These are phyloP conservation scores for Neodiprion pinetum DNA, from an alignment of 1,140 invertebrate genomes.

Conservation along the genomic window DNA sequence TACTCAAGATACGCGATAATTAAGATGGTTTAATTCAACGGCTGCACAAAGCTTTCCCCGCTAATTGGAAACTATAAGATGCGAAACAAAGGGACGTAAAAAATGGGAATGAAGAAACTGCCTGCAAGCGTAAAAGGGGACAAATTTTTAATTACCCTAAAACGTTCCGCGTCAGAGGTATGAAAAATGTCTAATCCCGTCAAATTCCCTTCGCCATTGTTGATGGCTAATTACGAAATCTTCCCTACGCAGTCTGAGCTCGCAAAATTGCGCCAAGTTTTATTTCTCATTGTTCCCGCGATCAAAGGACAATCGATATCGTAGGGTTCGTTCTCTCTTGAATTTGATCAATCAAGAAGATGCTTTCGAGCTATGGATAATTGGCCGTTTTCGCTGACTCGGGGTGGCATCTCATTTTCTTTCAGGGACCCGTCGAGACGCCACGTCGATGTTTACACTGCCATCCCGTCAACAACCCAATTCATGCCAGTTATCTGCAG, in stretches of 20 bases:
- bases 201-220: neutral
- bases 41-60: neutral
- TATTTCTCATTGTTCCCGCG: neutral
- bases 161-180: neutral
- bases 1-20: neutral
- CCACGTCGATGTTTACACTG: slow-evolving; percentile 55
- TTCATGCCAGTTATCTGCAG: slow-evolving; percentile 51
- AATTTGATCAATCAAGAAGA: neutral
- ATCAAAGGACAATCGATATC: neutral
- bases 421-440: slow-evolving; percentile 46
- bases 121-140: no score
- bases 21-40: neutral
- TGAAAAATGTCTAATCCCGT: neutral
- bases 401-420: slow-evolving; percentile 24
- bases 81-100: no score
- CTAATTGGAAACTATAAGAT: neutral
- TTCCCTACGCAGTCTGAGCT: no score
- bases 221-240: no score
- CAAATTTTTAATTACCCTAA: neutral
- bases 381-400: neutral
- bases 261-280: neutral
- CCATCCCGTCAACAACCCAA: slow-evolving; percentile 49
- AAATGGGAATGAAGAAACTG: no score
- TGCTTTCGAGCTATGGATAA: neutral
- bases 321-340: neutral